Conservation (phyloP, 92 coral and sea anemone species). For the Anthopleura xanthogrammica region DNA sequence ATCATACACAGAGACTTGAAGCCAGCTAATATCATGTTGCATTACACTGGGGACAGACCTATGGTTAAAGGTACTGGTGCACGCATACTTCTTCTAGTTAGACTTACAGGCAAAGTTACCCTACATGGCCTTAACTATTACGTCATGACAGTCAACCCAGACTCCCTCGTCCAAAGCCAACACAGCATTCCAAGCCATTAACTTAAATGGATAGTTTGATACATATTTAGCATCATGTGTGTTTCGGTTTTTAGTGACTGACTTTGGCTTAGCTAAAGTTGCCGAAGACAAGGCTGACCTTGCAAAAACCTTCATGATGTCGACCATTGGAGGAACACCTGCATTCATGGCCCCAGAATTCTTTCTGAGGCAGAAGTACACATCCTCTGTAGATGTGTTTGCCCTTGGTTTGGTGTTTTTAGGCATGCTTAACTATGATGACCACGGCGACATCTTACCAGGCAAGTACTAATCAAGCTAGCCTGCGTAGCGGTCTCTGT, state of each 20-base stretch:
- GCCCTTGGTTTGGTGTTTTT: neutral
- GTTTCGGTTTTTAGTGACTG: neutral
- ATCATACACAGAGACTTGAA: slow-evolving; percentile 5
- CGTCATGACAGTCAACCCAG: too few species aligned
- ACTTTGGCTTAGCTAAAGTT: neutral
- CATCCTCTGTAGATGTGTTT: slow-evolving; percentile 7
- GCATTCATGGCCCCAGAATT: slow-evolving; percentile 61
- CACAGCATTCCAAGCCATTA: neutral
- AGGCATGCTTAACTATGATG: neutral
- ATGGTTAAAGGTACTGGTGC: neutral
- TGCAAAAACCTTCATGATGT: neutral
- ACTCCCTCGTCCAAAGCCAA: too few species aligned
- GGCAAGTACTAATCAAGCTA: neutral
- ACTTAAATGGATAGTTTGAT: neutral
- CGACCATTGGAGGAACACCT: slow-evolving; percentile 34
- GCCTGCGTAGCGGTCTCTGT: neutral
- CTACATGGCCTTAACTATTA: too few species aligned
- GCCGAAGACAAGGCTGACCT: slow-evolving; percentile 6
- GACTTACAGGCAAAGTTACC: neutral
- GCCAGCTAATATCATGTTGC: slow-evolving; percentile 12
- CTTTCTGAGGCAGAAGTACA: neutral
- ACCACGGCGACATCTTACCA: neutral
- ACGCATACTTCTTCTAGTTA: neutral
- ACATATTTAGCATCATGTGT: neutral
- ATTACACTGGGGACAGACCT: neutral